Base-by-base conservation (phyloP, 2,797 vertebrate species). In the Bovichtus variegatus region DNA sequence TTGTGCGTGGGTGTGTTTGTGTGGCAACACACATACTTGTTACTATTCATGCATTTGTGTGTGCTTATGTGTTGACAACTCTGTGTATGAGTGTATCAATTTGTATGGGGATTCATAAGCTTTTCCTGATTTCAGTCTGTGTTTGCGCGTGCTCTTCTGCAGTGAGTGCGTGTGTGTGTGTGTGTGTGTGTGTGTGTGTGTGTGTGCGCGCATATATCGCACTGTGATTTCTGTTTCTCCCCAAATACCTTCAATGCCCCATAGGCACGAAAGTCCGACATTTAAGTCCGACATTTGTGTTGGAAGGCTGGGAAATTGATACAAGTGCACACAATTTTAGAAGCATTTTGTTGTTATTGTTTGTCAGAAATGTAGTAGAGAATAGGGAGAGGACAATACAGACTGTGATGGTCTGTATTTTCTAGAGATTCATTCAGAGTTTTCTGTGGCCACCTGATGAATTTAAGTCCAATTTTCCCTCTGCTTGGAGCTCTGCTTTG, bases 1-100 rank as follows among this genome's bases (percentile, higher is more conserved):
- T 62, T 66, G 40, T 71, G 63, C 21, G 81, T 88, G 79, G 82
- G 80, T 68, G 82, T 86, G 19, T 86, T 87, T 86, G 67, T 74
- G 76, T 69, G 69, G 58, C 57, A 79, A 71, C 71, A 63, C 80
- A 55, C 58, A 74, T 73, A 51, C 63, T 71, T 85, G 69, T 82
- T 81, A 76, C 67, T 71, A 54, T 85, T 71, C 34, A 16, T 53
- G 21, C 47, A 1, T 79, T 51, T 72, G 47, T 74, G 50, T 73
- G 64, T 40, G 36, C 6, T 16, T 11, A 18, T 25, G n/a, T 51
- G 31, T 31, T 41, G 36, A 53, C 68, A 68, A 51, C n/a, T 59
- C 2, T 50, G 47, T 41, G 12, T 53, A 2, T 69, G 19, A 54
- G 46, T 69, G 21, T 72, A 16, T 57, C 11, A 6, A 1, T 54